These are phyloP conservation scores for Asteroscopus sphinx DNA, from an alignment of 2,888 invertebrate species.

Conservation along the genomic window DNA sequence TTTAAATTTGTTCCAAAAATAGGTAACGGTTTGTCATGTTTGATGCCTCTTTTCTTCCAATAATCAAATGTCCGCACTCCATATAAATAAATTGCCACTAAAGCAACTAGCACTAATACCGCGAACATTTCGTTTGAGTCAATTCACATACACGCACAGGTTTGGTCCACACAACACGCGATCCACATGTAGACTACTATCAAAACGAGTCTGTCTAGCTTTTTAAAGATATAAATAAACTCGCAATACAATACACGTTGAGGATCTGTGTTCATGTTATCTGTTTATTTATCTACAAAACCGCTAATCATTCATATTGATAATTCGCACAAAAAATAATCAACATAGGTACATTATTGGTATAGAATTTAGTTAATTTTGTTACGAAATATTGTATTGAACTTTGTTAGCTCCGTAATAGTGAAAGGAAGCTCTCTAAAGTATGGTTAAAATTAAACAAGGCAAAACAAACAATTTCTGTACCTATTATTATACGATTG, in stretches of 20 bases:
- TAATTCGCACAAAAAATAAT: conserved; percentile 8
- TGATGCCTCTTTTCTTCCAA: conserved; percentile 78
- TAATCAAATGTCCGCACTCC: conserved; percentile 74
- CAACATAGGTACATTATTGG: background rate
- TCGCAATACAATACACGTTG: background rate
- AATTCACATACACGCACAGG: conserved; percentile 21
- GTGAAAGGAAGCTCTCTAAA: too few species aligned
- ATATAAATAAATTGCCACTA: conserved; percentile 70
- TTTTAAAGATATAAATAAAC: conserved; percentile 22
- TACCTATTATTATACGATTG: too few species aligned
- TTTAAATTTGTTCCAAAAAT: conserved; percentile 75
- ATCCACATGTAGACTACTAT: conserved; percentile 30
- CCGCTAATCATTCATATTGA: conserved; percentile 10
- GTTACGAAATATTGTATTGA: background rate
- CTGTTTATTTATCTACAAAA: conserved; percentile 23
- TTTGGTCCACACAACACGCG: conserved; percentile 18
- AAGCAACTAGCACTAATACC: conserved; percentile 57
- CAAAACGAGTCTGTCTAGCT: conserved; percentile 9
- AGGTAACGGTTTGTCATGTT: conserved; percentile 77
- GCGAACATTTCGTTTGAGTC: conserved; percentile 61
- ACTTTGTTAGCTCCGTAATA: too few species aligned
- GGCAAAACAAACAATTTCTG: too few species aligned
- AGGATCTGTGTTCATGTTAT: conserved; percentile 16
- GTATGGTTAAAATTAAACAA: too few species aligned
- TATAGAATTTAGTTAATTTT: background rate